phyloP scores from a whole-genome alignment of 2,797 vertebrate species.

The Artibeus jamaicensis region DNA sequence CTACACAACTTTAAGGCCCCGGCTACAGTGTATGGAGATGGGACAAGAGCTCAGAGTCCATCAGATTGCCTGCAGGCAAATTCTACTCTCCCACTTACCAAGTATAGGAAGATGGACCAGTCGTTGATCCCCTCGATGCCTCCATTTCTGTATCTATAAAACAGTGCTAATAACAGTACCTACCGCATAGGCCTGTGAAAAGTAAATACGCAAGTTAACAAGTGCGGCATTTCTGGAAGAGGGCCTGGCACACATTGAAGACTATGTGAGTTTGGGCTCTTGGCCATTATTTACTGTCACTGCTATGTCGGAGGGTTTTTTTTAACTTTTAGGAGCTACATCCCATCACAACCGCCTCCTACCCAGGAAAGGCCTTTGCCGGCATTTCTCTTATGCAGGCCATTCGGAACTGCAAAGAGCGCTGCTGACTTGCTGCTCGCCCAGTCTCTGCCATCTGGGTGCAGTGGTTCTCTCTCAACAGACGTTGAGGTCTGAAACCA shows the following conservation, averaged over 20 bases:
- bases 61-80: background rate
- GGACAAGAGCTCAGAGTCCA: background rate
- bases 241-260: background rate
- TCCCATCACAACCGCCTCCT: background rate
- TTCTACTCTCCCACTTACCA: background rate
- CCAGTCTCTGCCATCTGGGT: background rate
- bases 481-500: background rate
- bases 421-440: background rate
- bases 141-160: background rate
- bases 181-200: background rate
- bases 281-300: background rate
- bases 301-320: background rate
- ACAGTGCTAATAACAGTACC: background rate
- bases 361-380: background rate
- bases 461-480: background rate
- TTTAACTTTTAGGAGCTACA: background rate
- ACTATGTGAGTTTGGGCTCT: background rate
- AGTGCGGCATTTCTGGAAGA: background rate
- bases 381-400: background rate
- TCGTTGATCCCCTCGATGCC: background rate
- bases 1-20: too few species aligned
- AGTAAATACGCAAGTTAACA: background rate
- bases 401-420: background rate
- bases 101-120: background rate
- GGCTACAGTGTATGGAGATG: fast-evolving